These are phyloP conservation scores for Patella depressa DNA, from an alignment of 2,888 invertebrate species.

Conservation along the genomic window DNA sequence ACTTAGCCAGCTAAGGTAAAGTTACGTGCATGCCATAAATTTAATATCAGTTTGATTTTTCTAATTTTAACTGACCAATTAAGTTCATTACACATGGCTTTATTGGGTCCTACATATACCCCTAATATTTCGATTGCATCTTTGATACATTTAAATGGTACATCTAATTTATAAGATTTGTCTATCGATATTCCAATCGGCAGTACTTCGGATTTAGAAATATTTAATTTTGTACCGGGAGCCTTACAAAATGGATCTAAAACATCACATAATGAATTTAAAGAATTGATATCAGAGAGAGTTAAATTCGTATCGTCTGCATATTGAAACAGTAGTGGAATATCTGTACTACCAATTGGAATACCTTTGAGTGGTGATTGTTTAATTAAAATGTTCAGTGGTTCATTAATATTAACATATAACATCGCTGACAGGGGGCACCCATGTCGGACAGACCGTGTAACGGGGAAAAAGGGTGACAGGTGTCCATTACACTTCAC, in stretches of 20 bases:
- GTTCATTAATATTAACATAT: too few relatives aligned
- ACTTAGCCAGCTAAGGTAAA: background rate
- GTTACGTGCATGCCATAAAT: background rate
- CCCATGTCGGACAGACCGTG: too few relatives aligned
- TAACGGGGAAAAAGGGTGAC: constrained; percentile 16
- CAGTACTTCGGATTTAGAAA: background rate
- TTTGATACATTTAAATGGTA: background rate
- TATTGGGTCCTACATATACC: background rate
- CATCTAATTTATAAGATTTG: background rate
- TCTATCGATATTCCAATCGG: background rate
- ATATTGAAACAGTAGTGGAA: background rate
- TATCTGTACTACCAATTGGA: background rate
- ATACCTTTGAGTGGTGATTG: background rate
- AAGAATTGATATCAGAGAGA: background rate
- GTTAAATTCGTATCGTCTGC: too few relatives aligned
- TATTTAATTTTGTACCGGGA: background rate
- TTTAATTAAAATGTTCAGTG: too few relatives aligned
- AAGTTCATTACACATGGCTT: background rate
- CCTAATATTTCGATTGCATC: background rate
- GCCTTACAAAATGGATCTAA: background rate
- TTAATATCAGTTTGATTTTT: background rate
- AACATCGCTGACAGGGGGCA: too few relatives aligned
- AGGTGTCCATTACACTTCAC: constrained; percentile 12
- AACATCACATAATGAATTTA: background rate
- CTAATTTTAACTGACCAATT: background rate